Conservation (phyloP, 2,113 vertebrate genomes). For the Gymnogyps californianus region DNA sequence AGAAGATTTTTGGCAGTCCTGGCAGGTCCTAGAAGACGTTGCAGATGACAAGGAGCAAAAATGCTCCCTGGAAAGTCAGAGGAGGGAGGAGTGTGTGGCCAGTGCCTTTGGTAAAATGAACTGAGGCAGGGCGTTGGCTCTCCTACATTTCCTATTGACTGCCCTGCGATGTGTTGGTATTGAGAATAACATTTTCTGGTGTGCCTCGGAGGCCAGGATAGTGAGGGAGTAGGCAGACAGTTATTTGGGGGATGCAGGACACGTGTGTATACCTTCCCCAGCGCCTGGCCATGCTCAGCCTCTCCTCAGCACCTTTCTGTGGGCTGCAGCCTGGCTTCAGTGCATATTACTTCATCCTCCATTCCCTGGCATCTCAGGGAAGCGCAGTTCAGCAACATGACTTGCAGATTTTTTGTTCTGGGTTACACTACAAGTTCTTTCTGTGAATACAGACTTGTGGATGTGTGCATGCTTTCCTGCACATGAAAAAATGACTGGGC, state of each 20-base stretch:
- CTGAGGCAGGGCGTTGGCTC: too few relatives aligned
- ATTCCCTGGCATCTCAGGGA: background rate
- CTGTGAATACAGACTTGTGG: background rate
- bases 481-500: background rate
- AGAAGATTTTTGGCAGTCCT: background rate
- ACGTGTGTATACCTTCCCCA: rapidly evolving
- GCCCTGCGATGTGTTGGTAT: rapidly evolving
- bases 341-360: background rate
- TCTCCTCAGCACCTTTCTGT: rapidly evolving
- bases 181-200: background rate
- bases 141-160: background rate
- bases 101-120: background rate
- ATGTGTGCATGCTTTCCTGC: rapidly evolving
- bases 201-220: background rate
- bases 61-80: background rate
- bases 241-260: background rate
- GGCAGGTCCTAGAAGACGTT: background rate
- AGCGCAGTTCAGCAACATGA: background rate
- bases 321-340: background rate
- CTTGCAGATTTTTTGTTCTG: background rate
- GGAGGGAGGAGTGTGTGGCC: background rate
- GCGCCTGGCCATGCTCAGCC: background rate
- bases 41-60: background rate
- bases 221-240: rapidly evolving
- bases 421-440: background rate